Evolutionary conservation across 2,113 vertebrate species (phyloP).

Genomic region (Phylloscopus trochiloides): DNA sequence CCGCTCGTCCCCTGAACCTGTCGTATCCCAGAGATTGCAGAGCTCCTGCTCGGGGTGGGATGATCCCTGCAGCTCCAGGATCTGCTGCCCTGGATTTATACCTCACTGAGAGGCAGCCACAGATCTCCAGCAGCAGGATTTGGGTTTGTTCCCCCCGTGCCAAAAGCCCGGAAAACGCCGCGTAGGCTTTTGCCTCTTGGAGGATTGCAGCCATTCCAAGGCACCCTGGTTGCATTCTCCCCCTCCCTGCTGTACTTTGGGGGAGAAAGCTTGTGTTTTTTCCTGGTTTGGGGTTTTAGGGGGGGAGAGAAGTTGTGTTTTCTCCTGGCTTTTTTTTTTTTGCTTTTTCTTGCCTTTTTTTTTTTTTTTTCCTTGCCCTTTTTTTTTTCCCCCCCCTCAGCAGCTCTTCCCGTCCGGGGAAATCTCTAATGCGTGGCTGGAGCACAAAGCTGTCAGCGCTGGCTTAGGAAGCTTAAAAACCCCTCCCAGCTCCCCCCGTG

Average conservation of each 20-base stretch:
- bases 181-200: background rate
- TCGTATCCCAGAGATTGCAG: background rate
- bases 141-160: background rate
- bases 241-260: background rate
- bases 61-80: background rate
- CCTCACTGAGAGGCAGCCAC: accelerated
- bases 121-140: background rate
- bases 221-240: background rate
- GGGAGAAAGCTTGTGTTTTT: background rate
- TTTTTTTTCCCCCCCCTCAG: background rate
- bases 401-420: background rate
- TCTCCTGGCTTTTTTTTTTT: background rate
- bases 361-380: no score
- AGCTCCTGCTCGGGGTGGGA: background rate
- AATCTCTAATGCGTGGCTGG: background rate
- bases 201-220: background rate
- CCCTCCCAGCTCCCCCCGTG: background rate
- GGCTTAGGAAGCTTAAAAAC: background rate
- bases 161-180: background rate
- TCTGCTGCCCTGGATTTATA: background rate
- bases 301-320: background rate
- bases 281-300: no score
- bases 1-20: background rate
- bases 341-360: background rate
- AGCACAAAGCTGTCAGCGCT: background rate